These are phyloP conservation scores for Lamellibrachia columna DNA, from an alignment of 2,888 invertebrate species.

Conservation along the genomic window DNA sequence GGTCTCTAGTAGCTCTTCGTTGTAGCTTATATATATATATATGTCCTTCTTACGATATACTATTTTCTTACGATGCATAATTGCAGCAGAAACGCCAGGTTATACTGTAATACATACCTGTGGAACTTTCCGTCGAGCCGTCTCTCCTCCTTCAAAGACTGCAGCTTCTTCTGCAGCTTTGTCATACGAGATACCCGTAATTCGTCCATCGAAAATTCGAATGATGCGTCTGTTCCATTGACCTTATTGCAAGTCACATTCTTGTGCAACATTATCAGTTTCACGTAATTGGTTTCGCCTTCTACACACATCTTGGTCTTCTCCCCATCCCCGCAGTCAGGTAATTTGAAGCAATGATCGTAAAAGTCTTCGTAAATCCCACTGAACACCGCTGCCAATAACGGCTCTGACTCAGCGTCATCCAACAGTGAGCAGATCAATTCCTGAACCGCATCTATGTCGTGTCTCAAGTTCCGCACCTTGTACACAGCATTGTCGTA, in stretches of 20 bases:
- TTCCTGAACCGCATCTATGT: background rate
- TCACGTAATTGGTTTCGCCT: background rate
- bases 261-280: background rate
- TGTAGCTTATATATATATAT: too few species aligned
- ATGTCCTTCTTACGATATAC: background rate
- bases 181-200: background rate
- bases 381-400: background rate
- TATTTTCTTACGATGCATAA: background rate
- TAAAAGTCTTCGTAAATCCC: background rate
- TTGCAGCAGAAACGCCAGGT: background rate
- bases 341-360: background rate
- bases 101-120: background rate
- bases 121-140: background rate
- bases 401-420: background rate
- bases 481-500: background rate
- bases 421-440: background rate
- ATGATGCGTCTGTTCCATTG: background rate
- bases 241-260: background rate
- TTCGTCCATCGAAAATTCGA: background rate
- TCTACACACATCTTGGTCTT: background rate
- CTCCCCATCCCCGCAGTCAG: background rate
- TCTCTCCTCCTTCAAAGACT: background rate
- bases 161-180: background rate
- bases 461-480: background rate
- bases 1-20: too few species aligned